Evolutionary conservation across 92 coral and sea anemone genomes (phyloP).

Genomic region (Meandrina meandrites): DNA sequence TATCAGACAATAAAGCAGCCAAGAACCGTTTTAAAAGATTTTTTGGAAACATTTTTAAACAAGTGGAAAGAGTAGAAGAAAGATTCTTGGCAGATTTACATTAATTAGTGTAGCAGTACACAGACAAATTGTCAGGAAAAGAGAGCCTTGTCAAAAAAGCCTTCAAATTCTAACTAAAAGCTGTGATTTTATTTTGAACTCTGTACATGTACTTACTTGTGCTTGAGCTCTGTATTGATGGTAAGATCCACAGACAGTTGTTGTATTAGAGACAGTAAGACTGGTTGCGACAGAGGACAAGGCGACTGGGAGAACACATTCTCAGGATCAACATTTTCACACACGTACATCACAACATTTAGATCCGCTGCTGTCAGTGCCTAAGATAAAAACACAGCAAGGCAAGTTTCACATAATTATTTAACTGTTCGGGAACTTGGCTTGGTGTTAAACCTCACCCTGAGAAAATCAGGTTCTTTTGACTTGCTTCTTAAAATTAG

Average conservation of each 20-base stretch:
- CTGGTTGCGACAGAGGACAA: slow-evolving; percentile 82
- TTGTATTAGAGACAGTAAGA: slow-evolving; percentile 92
- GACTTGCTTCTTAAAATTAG: background rate
- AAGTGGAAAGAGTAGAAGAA: too few species aligned
- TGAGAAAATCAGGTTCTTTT: background rate
- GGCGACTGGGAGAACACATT: slow-evolving; percentile 73
- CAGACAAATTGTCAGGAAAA: too few species aligned
- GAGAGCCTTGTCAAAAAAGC: too few species aligned
- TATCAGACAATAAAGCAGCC: too few species aligned
- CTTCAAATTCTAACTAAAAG: too few species aligned
- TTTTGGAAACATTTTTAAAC: too few species aligned
- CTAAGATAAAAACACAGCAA: slow-evolving; percentile 33
- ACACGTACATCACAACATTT: slow-evolving; percentile 79
- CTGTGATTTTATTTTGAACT: too few species aligned
- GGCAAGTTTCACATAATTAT: background rate
- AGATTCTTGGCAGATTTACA: too few species aligned
- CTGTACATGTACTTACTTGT: slow-evolving; percentile 76
- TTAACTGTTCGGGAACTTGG: background rate
- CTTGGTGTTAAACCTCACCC: background rate
- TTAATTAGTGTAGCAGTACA: too few species aligned
- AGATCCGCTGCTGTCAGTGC: slow-evolving; percentile 96
- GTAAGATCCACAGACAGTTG: slow-evolving; percentile 93
- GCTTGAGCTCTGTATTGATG: slow-evolving; percentile 85
- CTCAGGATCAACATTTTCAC: slow-evolving; percentile 75
- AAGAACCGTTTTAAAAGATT: too few species aligned